These are phyloP conservation scores for Leptopilina myrica DNA, from an alignment of 2,888 invertebrate genomes.

Conservation along the genomic window DNA sequence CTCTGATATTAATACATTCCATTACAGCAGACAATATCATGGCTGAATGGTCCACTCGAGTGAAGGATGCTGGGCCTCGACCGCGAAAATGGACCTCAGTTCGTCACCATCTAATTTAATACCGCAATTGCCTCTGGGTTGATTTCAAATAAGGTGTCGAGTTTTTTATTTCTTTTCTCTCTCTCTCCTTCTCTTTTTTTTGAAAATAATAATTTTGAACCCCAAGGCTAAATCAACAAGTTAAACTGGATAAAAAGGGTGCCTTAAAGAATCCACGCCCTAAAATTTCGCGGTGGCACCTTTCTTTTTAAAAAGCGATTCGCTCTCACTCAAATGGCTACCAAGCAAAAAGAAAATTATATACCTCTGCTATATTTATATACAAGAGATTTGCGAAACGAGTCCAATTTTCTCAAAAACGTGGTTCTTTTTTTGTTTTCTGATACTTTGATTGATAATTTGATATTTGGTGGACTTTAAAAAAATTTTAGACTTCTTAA, in stretches of 20 bases:
- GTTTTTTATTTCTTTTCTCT: background rate
- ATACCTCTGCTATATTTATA: background rate
- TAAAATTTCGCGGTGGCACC: constrained; percentile 5
- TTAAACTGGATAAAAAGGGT: constrained; percentile 25
- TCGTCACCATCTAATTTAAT: constrained; percentile 74
- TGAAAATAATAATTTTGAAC: background rate
- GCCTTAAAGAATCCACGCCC: constrained; percentile 14
- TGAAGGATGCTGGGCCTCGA: constrained; percentile 69
- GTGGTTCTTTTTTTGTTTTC: too few species aligned
- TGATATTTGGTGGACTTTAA: too few species aligned
- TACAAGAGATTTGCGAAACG: too few species aligned
- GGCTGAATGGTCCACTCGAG: constrained; percentile 68
- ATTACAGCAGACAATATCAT: constrained; percentile 75
- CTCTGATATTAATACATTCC: constrained; percentile 76
- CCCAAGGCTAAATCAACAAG: background rate
- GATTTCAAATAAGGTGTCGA: constrained; percentile 20
- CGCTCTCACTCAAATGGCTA: background rate
- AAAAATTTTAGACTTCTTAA: too few species aligned
- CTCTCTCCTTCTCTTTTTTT: too few species aligned
- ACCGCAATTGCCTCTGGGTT: constrained; percentile 50
- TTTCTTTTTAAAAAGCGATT: background rate
- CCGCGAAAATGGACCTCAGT: constrained; percentile 58
- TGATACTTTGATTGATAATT: too few species aligned
- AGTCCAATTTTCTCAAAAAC: too few species aligned
- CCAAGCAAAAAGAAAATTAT: background rate